Percentiles rank a stretch among this genome's conserved stretches.
These are phyloP conservation scores for Rosalia funebris DNA, from an alignment of 2,888 invertebrate species.

Conservation along the genomic window DNA sequence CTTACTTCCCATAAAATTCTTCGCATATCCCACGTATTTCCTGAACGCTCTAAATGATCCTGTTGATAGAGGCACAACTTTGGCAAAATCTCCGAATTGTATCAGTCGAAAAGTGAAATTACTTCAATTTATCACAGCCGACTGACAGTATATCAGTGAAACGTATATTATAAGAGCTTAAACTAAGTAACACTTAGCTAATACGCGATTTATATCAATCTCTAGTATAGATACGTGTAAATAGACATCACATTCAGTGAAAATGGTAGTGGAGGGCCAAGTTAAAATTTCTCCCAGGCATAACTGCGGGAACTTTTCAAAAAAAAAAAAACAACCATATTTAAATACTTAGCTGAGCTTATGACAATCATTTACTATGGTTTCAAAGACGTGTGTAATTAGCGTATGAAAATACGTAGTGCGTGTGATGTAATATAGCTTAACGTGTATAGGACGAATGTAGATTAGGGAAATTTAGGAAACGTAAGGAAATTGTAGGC, in stretches of 20 bases:
- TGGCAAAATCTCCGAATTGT: too few relatives aligned
- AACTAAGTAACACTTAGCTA: too few relatives aligned
- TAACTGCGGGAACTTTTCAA: constrained; percentile 15
- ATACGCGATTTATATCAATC: constrained; percentile 22
- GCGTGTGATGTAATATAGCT: constrained; percentile 19
- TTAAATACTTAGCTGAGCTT: constrained; percentile 19
- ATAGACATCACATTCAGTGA: constrained; percentile 18
- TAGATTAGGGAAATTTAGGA: background rate
- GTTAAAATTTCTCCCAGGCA: constrained; percentile 11
- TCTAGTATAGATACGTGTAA: constrained; percentile 23
- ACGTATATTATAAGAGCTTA: too few relatives aligned
- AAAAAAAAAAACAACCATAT: background rate
- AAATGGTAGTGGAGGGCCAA: constrained; percentile 26
- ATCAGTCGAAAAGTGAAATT: too few relatives aligned
- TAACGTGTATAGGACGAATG: constrained; percentile 2
- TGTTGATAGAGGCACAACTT: too few relatives aligned
- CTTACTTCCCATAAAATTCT: too few relatives aligned
- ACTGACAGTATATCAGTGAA: too few relatives aligned
- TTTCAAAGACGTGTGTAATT: constrained; percentile 1
- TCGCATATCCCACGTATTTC: too few relatives aligned
- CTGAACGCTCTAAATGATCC: too few relatives aligned
- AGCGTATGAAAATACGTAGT: constrained; percentile 4
- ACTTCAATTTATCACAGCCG: too few relatives aligned
- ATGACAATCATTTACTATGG: constrained; percentile 19
- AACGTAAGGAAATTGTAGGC: background rate